Conservation (phyloP, 2,888 invertebrate genomes). For the Agrochola lota region DNA sequence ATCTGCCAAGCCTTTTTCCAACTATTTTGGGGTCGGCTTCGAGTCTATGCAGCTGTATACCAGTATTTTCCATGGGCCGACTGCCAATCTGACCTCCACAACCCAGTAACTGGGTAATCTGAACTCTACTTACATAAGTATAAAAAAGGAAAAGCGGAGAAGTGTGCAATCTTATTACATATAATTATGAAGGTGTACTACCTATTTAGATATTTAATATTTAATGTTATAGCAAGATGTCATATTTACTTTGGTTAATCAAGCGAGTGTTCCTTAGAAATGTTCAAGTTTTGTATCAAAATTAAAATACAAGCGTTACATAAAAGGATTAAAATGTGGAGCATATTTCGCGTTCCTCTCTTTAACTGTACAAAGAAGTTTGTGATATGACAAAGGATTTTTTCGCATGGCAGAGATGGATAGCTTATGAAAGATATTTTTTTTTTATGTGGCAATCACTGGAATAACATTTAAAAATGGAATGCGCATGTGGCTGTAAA, state of each 20-base stretch:
- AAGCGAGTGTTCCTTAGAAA: conserved; percentile 41
- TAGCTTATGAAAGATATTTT: conserved; percentile 79
- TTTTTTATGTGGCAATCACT: conserved; percentile 82
- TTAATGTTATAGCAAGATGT: conserved; percentile 44
- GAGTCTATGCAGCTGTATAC: too few species aligned
- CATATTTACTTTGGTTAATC: conserved; percentile 49
- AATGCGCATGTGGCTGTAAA: conserved; percentile 88
- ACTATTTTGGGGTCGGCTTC: too few species aligned
- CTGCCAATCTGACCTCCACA: too few species aligned
- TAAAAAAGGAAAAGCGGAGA: not conserved
- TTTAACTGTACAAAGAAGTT: conserved; percentile 78
- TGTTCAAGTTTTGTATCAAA: conserved; percentile 46
- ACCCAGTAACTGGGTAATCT: too few species aligned
- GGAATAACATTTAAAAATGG: conserved; percentile 83
- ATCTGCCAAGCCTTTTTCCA: too few species aligned
- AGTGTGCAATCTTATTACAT: not conserved
- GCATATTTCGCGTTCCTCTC: conserved; percentile 70
- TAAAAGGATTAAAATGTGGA: conserved; percentile 83
- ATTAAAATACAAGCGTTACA: conserved; percentile 65
- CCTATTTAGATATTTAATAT: not conserved
- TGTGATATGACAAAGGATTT: conserved; percentile 80
- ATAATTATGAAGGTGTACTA: not conserved
- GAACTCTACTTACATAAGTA: not conserved
- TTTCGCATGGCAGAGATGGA: conserved; percentile 77
- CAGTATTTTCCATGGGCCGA: too few species aligned